Base-by-base conservation (phyloP, 2,113 vertebrate species). In the Paradoxurus hermaphroditus region DNA sequence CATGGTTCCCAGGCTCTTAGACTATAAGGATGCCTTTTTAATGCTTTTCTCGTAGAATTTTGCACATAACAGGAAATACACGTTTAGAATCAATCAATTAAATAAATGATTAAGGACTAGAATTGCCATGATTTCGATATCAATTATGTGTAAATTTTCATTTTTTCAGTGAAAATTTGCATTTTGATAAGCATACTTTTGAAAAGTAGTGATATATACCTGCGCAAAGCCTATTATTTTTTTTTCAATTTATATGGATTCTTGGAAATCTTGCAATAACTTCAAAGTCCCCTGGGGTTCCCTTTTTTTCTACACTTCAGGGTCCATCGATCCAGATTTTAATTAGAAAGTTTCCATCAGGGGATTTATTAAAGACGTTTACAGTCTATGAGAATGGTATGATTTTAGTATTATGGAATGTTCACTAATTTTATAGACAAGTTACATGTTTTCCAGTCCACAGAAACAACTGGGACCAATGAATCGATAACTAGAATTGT, bases 371-470 rank as follows among this genome's bases (percentile, higher is more conserved):
- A 34, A 75, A 78, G 27, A 95, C 88, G 72, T 65, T 77, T 34
- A 87, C 21, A 84, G 44, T 14, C 31, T 72, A 41, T 0, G 49
- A 90, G 63, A 68, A 70, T 27, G 41, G 1, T 77, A 72, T 0
- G 0, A 11, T 92, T 93, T 97, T 91, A 95, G 51, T 90, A 93
- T 91, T 90, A 56, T 62, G 62, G 97, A 97, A 92, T 2, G 5
- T 39, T 92, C 84, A 49, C 90, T 87, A 89, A 84, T 86, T 91
- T 97, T 96, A 23, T 77, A 86, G 79, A 63, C 36, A 97, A 86
- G 97, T 98, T 97, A 90, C 7, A 41, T 97, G 21, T 53, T 95
- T 46, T 46, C 31, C 7, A 95, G 13, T 59, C 23, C 25, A n/a
- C 1, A 2, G 31, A 97, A 98, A 27, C 12, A 96, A 90, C 31